Percentiles rank a stretch among this genome's conserved stretches.
phyloP scores from a whole-genome alignment of 2,113 vertebrate species.

The Hyaena hyaena region DNA sequence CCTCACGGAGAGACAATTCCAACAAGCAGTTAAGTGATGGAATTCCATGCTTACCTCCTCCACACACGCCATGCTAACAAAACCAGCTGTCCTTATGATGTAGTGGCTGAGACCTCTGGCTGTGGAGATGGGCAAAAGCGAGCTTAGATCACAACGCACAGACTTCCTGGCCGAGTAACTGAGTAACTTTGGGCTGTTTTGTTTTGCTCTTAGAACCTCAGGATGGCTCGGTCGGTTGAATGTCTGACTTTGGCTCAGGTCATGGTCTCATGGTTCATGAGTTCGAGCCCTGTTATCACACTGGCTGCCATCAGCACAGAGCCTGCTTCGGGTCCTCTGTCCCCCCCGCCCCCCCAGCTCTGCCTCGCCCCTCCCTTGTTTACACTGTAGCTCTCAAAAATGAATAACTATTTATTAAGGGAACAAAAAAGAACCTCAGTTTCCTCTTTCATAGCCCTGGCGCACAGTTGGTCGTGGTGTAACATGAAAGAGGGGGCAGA shows the following conservation, averaged over 20 bases:
- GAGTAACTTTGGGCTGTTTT: not conserved
- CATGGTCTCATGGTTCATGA: no score
- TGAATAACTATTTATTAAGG: no score
- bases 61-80: not conserved
- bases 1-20: not conserved
- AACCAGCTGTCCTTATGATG: not conserved
- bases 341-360: no score
- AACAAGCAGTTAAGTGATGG: not conserved
- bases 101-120: not conserved
- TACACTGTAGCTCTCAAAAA: no score
- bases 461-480: not conserved
- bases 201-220: not conserved
- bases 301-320: no score
- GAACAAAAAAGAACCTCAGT: no score
- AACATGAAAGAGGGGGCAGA: not conserved
- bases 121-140: not conserved
- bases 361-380: no score
- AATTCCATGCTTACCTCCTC: not conserved
- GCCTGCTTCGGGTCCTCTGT: no score
- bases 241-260: no score
- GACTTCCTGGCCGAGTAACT: not conserved
- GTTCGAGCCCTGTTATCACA: no score
- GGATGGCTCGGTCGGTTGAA: no score
- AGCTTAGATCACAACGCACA: not conserved
- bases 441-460: not conserved